A percentile compares a stretch with the other conserved stretches of the same genome.
Evolutionary conservation across 37 sponge, comb jelly and placozoan genomes (phyloP).

Genomic region (Spongilla lacustris): DNA sequence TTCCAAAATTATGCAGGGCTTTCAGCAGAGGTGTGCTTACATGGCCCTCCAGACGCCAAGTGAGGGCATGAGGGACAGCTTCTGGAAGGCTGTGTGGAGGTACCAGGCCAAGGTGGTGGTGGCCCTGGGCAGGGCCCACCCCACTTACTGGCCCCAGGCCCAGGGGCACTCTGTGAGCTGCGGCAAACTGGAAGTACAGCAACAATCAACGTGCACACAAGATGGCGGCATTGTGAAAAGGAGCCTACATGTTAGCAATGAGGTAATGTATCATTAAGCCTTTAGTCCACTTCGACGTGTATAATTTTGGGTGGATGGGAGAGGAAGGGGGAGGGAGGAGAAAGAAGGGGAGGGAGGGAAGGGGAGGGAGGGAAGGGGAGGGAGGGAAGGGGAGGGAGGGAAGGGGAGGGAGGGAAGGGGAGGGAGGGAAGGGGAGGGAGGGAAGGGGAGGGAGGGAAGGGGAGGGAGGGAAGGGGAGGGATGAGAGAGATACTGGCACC

Average conservation of each 20-base stretch:
- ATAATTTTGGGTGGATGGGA: too few species aligned
- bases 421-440: too few species aligned
- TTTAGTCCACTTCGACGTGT: too few species aligned
- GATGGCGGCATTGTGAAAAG: not conserved
- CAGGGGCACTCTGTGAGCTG: not conserved
- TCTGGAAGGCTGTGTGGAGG: not conserved
- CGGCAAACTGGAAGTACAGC: not conserved
- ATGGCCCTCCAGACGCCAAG: not conserved
- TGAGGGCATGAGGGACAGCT: not conserved
- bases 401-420: too few species aligned
- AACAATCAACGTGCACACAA: not conserved
- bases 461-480: too few species aligned
- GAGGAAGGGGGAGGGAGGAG: too few species aligned
- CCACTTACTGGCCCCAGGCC: not conserved
- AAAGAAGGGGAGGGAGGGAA: too few species aligned
- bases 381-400: too few species aligned
- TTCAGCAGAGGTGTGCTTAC: not conserved
- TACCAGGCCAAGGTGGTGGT: not conserved
- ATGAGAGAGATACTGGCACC: not conserved
- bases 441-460: too few species aligned
- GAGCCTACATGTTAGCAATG: not conserved
- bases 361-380: too few species aligned
- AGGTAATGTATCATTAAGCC: not conserved
- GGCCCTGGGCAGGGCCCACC: not conserved
- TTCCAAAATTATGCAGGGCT: not conserved